Evolutionary conservation across 2,888 invertebrate species (phyloP).

Genomic region (Crepidodera aurea): DNA sequence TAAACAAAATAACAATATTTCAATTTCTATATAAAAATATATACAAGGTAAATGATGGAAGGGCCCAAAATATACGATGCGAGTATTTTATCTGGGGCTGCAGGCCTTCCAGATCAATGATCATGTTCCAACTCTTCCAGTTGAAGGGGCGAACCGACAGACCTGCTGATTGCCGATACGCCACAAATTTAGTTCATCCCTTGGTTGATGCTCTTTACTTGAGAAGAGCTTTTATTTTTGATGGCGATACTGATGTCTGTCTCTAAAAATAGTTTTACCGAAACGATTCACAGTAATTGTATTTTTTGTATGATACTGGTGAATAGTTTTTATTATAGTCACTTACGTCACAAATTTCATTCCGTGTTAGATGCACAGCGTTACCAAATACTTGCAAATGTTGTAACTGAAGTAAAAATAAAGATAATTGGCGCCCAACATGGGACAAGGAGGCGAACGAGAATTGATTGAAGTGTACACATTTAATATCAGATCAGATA

Average conservation of each 20-base stretch:
- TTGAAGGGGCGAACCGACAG: constrained; percentile 51
- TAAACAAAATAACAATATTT: not conserved
- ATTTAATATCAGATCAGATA: no score
- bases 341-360: no score
- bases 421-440: no score
- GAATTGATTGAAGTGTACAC: no score
- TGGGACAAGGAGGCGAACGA: no score
- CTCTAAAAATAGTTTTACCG: not conserved
- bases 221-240: constrained; percentile 22
- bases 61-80: constrained; percentile 49
- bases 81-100: constrained; percentile 55
- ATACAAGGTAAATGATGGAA: constrained; percentile 34
- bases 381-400: no score
- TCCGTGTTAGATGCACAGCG: no score
- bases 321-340: no score
- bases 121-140: constrained; percentile 48
- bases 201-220: constrained; percentile 23
- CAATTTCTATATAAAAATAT: constrained; percentile 16
- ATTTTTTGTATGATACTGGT: no score
- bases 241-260: not conserved
- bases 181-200: constrained; percentile 43
- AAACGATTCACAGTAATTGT: not conserved
- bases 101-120: constrained; percentile 57
- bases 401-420: no score
- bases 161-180: constrained; percentile 54